Conservation (phyloP, 2,113 vertebrate species). For the Triplophysa siluroides region DNA sequence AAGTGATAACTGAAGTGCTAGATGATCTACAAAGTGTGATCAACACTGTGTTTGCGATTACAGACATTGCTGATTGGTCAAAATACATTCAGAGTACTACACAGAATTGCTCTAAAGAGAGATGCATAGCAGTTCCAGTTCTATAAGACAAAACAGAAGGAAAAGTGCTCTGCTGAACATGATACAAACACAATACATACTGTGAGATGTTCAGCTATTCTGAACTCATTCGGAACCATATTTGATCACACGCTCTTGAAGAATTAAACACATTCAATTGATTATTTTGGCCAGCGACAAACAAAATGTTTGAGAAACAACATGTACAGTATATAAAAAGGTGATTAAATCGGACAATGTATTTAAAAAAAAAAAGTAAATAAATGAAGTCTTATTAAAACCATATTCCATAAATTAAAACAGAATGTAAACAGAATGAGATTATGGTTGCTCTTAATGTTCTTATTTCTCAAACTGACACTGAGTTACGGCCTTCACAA, state of each 20-base stretch:
- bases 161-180: not conserved
- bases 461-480: not conserved
- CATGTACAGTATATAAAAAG: not conserved
- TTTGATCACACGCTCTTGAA: slow-evolving; percentile 2
- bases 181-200: not conserved
- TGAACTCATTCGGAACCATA: not conserved
- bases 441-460: not conserved
- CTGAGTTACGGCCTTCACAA: not conserved
- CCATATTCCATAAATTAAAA: not conserved
- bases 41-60: slow-evolving; percentile 28
- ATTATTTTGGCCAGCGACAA: not conserved
- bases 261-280: not conserved
- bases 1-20: not conserved
- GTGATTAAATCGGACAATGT: not conserved
- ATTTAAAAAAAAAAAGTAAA: not conserved
- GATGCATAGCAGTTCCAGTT: slow-evolving; percentile 42
- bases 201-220: not conserved
- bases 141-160: not conserved
- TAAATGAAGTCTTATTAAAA: not conserved
- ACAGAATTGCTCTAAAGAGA: slow-evolving; percentile 37
- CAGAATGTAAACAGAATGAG: not conserved
- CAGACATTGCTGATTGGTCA: slow-evolving; percentile 42
- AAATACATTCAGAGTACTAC: slow-evolving; percentile 46
- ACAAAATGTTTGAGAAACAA: not conserved
- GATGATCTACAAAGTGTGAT: slow-evolving; percentile 2